Conservation (phyloP, 2,113 vertebrate genomes). For the Chamaea fasciata region DNA sequence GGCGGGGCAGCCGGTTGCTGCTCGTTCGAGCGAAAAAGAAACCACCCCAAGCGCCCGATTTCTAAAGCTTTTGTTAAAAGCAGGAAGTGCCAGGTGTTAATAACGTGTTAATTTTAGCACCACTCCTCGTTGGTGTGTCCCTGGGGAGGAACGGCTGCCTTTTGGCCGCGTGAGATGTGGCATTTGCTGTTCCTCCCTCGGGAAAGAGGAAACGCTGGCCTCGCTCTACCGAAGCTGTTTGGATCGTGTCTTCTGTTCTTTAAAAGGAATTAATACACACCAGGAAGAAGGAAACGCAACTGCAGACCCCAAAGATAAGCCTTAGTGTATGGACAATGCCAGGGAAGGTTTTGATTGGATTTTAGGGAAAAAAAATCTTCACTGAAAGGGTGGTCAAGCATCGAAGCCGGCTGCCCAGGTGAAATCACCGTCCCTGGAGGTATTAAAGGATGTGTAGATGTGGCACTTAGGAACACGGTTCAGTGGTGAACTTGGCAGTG, state of each 20-base stretch:
- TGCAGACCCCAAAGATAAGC: not conserved
- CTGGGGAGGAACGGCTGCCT: not conserved
- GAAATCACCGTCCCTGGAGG: not conserved
- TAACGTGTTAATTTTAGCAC: not conserved
- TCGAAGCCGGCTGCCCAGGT: not conserved
- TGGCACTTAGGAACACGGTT: not conserved
- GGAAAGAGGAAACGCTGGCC: not conserved
- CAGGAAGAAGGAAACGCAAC: not conserved
- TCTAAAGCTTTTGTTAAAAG: not conserved
- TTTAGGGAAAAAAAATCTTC: not conserved
- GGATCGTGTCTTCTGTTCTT: not conserved
- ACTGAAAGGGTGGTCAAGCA: not conserved
- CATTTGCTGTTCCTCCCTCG: not conserved
- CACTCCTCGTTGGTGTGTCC: not conserved
- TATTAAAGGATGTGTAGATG: not conserved
- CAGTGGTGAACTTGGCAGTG: not conserved
- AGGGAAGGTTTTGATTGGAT: not conserved
- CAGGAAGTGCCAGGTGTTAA: not conserved
- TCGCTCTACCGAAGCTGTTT: not conserved
- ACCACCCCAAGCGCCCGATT: accelerated
- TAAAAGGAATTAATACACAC: accelerated
- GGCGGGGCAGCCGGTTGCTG: accelerated
- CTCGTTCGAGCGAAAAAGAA: not conserved
- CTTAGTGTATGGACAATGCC: too few species aligned
- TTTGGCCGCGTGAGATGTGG: accelerated